A percentile compares a stretch with the other conserved stretches of the same genome.
phyloP scores from a whole-genome alignment of 2,113 vertebrate genomes.

The Ochotona curzoniae region DNA sequence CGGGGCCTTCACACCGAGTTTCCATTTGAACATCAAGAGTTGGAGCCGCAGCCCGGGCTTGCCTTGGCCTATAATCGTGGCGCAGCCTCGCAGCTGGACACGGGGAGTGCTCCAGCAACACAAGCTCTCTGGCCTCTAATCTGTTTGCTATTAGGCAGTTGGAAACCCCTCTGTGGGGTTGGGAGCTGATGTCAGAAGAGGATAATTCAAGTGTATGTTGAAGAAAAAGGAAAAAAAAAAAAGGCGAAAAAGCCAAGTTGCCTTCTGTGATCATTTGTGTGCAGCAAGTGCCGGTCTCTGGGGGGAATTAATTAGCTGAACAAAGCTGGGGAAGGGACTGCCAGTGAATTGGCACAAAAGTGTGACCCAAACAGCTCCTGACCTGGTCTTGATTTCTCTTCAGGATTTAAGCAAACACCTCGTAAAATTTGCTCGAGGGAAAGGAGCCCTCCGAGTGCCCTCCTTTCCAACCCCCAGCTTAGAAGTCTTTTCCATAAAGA shows the following conservation, averaged over 20 bases:
- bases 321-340: slow-evolving; percentile 69
- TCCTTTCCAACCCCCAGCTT: background rate
- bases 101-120: slow-evolving; percentile 74
- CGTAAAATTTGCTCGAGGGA: background rate
- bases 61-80: slow-evolving; percentile 77
- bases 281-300: slow-evolving; percentile 78
- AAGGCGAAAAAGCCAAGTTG: slow-evolving; percentile 65
- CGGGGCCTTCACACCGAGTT: slow-evolving; percentile 79
- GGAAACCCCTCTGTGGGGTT: slow-evolving; percentile 80
- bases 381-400: slow-evolving; percentile 41
- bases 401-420: slow-evolving; percentile 46
- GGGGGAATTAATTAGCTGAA: slow-evolving; percentile 81
- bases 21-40: slow-evolving; percentile 84
- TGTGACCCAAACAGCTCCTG: slow-evolving; percentile 52
- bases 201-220: slow-evolving; percentile 85
- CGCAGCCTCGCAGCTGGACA: slow-evolving; percentile 75
- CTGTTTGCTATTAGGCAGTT: slow-evolving; percentile 87
- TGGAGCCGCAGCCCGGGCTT: slow-evolving; percentile 62
- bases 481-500: background rate
- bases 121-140: slow-evolving; percentile 81
- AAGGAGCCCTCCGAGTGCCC: background rate
- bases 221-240: slow-evolving; percentile 53
- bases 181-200: slow-evolving; percentile 84
- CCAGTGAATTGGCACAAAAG: slow-evolving; percentile 61
- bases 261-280: slow-evolving; percentile 81